Evolutionary conservation across 1,140 invertebrate species (phyloP), one percentile per base, ranked within the genome.

Genomic region (Aphis gossypii): DNA sequence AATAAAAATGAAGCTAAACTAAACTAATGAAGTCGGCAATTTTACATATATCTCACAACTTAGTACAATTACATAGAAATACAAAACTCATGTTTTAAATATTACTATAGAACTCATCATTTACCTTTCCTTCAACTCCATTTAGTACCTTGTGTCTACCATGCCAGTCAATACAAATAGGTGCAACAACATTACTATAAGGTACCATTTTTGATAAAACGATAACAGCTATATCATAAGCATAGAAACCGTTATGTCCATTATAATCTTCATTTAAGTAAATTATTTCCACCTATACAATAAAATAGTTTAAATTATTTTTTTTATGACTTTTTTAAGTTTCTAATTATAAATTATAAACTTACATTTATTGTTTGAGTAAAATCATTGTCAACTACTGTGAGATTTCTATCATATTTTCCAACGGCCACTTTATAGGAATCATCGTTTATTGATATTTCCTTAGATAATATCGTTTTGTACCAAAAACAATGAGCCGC

Each of bases 331-430:
- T 48, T 11, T 14, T 14, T 18, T 76, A 76, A 7, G 6, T 14
- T 14, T 35, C n/a, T 35, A 56, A 7, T 7, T 56, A 25, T 8
- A 23, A 56, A 56, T 25, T 56, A 21, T 8, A 18, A 56, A 82
- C 35, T 0, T 35, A 82, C 76, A 35, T 82, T 35, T 0, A 82
- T 35, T 20, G 38, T 82, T 82, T 20, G 76, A 38, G 56, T 90
- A 30, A 46, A 90, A 0, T 68, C 23, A n/a, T 68, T 90, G 11
- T 90, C 89, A 9, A 25, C 44, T 1, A 90, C 5, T 5, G 35
- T 30, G 56, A 90, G 46, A 68, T 68, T 41, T 76, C 56, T 90
- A 41, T 25, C 30, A n/a, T 44, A 90, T 76, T 90, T 90, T 90
- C 89, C 89, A 44, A 90, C 41, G 23, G 21, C 76, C 0, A 82